Percentiles rank a stretch among this genome's conserved stretches.
Conservation (phyloP, 2,113 vertebrate genomes). For the Aldabrachelys gigantea region DNA sequence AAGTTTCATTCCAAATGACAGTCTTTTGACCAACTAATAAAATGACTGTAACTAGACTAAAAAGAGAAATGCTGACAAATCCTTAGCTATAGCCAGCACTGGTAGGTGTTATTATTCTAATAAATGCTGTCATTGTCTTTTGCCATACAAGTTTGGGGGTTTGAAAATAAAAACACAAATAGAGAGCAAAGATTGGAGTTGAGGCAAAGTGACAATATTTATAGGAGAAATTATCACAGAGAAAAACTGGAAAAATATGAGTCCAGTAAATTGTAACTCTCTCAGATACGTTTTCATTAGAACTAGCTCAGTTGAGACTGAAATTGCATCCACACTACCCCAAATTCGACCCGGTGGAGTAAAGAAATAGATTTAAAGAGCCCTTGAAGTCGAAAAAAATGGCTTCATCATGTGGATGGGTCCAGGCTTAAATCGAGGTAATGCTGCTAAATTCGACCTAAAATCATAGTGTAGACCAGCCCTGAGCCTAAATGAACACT, state of each 20-base stretch:
- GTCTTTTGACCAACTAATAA: background rate
- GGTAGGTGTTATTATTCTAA: background rate
- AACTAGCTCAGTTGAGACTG: slow-evolving; percentile 52
- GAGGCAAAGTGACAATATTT: slow-evolving; percentile 64
- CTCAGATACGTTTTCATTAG: slow-evolving; percentile 54
- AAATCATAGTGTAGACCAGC: no score
- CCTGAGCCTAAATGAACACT: slow-evolving; percentile 33
- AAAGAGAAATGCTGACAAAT: background rate
- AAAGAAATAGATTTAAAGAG: no score
- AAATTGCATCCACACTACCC: no score
- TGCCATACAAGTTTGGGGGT: background rate
- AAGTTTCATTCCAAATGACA: background rate
- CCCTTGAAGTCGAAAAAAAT: no score
- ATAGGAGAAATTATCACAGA: slow-evolving; percentile 65
- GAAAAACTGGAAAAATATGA: slow-evolving; percentile 65
- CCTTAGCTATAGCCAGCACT: background rate
- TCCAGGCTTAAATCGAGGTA: no score
- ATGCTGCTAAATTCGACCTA: no score
- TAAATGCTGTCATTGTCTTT: background rate
- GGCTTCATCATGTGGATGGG: no score
- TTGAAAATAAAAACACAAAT: background rate
- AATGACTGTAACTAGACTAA: background rate
- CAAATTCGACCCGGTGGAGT: no score
- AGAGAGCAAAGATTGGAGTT: slow-evolving; percentile 39
- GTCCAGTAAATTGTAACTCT: slow-evolving; percentile 60